Conservation (phyloP, 2,113 vertebrate genomes). For the Xiphorhynchus elegans region DNA sequence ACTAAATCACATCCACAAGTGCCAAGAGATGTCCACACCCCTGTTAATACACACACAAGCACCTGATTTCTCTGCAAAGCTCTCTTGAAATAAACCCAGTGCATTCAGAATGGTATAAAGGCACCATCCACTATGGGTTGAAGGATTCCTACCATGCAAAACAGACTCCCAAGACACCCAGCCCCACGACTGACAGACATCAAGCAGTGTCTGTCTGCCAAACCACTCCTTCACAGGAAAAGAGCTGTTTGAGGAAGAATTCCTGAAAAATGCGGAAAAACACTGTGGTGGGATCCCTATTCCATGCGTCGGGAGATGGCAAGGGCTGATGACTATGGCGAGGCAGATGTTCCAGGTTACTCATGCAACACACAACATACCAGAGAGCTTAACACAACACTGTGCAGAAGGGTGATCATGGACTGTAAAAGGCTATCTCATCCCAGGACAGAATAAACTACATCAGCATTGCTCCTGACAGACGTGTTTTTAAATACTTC, state of each 20-base stretch:
- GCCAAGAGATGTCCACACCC: not conserved
- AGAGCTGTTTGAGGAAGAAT: not conserved
- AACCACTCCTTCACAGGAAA: not conserved
- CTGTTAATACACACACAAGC: not conserved
- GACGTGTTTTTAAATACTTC: not conserved
- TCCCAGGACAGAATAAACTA: not conserved
- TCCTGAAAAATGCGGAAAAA: not conserved
- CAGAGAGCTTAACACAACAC: not conserved
- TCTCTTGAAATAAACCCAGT: not conserved
- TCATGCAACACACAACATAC: not conserved
- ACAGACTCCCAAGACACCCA: not conserved
- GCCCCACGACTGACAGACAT: not conserved
- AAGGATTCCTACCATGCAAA: not conserved
- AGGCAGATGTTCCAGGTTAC: not conserved
- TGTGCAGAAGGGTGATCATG: fast-evolving
- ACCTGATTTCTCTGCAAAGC: not conserved
- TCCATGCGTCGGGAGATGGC: not conserved
- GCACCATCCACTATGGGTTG: not conserved
- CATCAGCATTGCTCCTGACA: not conserved
- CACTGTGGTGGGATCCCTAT: not conserved
- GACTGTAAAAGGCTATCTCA: not conserved
- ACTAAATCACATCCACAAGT: not conserved
- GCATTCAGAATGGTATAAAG: not conserved
- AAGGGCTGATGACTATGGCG: not conserved
- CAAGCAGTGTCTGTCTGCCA: not conserved